phyloP scores from a whole-genome alignment of 30 jellyfish, hydroid and myxozoan species.

The Sanderia malayensis region DNA sequence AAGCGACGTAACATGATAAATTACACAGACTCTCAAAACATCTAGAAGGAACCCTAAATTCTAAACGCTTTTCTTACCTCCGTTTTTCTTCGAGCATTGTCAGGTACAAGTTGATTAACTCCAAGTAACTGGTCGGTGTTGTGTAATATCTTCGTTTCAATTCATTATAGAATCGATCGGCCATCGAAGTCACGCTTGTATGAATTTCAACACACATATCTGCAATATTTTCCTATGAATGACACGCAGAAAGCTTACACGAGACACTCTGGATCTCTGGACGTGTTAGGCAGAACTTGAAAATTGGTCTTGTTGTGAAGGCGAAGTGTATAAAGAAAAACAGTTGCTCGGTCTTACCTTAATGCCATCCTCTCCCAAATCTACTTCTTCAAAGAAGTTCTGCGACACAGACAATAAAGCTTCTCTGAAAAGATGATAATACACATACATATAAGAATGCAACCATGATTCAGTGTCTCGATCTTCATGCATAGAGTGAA shows the following conservation, averaged over 20 bases:
- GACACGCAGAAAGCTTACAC: too few relatives aligned
- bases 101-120: slow-evolving; percentile 68
- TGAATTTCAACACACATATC: slow-evolving; percentile 93
- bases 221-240: slow-evolving; percentile 66
- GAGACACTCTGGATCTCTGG: too few relatives aligned
- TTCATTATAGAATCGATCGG: slow-evolving; percentile 70
- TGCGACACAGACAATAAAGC: slow-evolving; percentile 81
- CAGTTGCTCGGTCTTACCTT: slow-evolving; percentile 42
- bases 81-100: slow-evolving; percentile 81
- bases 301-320: slow-evolving; percentile 13
- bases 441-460: too few relatives aligned
- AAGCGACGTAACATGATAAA: too few relatives aligned
- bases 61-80: slow-evolving; percentile 35
- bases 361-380: slow-evolving; percentile 74
- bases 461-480: too few relatives aligned
- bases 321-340: neutral
- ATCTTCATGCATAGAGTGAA: too few relatives aligned
- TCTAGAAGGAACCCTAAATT: neutral
- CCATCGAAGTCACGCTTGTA: slow-evolving; percentile 82
- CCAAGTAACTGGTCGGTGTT: slow-evolving; percentile 90
- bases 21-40: too few relatives aligned
- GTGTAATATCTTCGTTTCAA: slow-evolving; percentile 79
- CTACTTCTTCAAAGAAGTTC: slow-evolving; percentile 85
- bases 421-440: slow-evolving; percentile 54
- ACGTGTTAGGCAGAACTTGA: too few relatives aligned